Evolutionary conservation across 2,888 invertebrate species (phyloP), one percentile per base, ranked within the genome.

Genomic region (Apotomis turbidana): DNA sequence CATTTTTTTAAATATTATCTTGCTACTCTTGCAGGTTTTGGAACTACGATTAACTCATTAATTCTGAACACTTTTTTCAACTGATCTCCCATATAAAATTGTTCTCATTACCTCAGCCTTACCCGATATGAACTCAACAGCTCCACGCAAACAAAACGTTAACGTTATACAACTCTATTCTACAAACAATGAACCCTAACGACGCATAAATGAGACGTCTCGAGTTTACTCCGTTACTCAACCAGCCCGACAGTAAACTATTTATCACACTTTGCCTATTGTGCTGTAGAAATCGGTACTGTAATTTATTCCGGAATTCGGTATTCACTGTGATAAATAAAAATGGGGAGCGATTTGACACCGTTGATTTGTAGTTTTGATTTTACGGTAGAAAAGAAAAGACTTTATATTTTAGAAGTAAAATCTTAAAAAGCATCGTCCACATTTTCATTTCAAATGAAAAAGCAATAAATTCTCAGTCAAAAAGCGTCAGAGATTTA

Each of bases 201-300:
- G 52, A 60, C 52, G 59, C 54, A 68, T 67, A 71, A 71, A 62
- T 68, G 71, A 52, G 57, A 68, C 71, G 68, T 63, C 62, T 71
- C 57, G 61, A 67, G 60, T 71, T 67, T 61, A 71, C 67, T 61
- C 67, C 67, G 71, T 68, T 68, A 71, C 61, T 71, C 67, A 68
- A 63, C 52, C 44, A 57, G 36, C 68, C 68, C 62, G 72, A 68
- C 72, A 46, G 68, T 63, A 63, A 63, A 62, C 68, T 72, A 68
- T 68, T 68, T 68, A 72, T 68, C 63, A 72, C 68, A 68, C 68
- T 72, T 72, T 59, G 52, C 38, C 62, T 68, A 68, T 72, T 63
- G 62, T 58, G 62, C 41, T 68, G 58, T 49, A 2, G 60, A 10
- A 59, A 58, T 59, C 38, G 52, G 68, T 59, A 63, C 27, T 63